Base-by-base conservation (phyloP, 2,113 vertebrate species). In the Chamaea fasciata region DNA sequence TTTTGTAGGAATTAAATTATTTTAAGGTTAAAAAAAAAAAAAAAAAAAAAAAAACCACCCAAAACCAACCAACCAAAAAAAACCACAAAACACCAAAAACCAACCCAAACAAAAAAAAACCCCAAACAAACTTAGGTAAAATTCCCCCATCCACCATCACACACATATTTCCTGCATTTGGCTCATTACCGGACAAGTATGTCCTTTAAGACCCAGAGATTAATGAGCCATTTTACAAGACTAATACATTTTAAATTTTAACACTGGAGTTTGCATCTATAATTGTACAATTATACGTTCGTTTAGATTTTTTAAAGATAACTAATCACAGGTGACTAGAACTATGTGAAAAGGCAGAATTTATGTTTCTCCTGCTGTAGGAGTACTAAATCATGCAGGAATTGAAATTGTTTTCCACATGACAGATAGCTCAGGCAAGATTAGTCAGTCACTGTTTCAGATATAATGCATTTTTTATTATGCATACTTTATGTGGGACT, bases 171-270 rank as follows among this genome's bases (percentile, higher is more conserved):
- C 89, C 96, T 94, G 92, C 92, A 53, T 87, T 92, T 69, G 83
- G 94, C 94, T 98, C 96, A 96, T 98, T 98, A 98, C 74, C 6
- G 96, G 92, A 90, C 96, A 95, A 96, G 94, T 83, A 37, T 97
- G 97, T 98, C 97, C 97, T 98, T 98, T 98, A 97, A 98, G 97
- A 97, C 95, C 91, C 46, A 55, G 93, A 94, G 95, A 98, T 97
- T 98, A 98, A 98, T 97, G 97, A 97, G 94, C 97, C 95, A 73
- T 98, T 98, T 98, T 98, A 98, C 37, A 70, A 98, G 94, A 96
- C 96, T 97, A 97, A 98, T 98, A 97, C 97, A 96, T 97, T 98
- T 98, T 89, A 97, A 97, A 97, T 97, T 97, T 97, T 97, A 97
- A 97, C 97, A 94, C 94, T 74, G 90, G 90, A 94, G 95, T 97